Base-by-base conservation (phyloP, 2,113 vertebrate species). In the Andinoacara biseriatus region DNA sequence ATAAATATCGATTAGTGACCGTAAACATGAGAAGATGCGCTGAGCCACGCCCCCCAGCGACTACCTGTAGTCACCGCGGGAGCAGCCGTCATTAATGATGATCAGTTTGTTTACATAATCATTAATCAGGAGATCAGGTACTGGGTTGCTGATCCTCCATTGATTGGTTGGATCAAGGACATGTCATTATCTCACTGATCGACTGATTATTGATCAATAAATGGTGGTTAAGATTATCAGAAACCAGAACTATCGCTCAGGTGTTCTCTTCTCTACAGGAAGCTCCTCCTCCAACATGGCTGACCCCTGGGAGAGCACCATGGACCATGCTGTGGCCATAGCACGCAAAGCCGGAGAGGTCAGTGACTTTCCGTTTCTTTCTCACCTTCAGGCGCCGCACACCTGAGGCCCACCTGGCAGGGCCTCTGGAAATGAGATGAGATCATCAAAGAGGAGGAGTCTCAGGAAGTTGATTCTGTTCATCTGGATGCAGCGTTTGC, bases 271-370 rank as follows among this genome's bases (percentile, higher is more conserved):
- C 5, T 78, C 40, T 67, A 10, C 10, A 29, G 74, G 72, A 40
- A 61, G 24, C 29, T 82, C 8, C 49, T 75, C 33, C 15, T 69
- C 33, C 78, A 90, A 81, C 35, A 96, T 96, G 95, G 38, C 89
- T 3, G 94, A 95, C 81, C 29, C 40, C 29, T 94, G 94, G 93
- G 95, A 95, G 85, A 83, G 56, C 7, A 93, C 88, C 52, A 95
- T 96, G 94, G 95, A 96, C 46, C 94, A 95, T 10, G 95, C 94
- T 1, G 95, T 95, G 1, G 86, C 87, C 3, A 26, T 93, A 9
- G 95, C 95, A 15, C 87, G 91, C 1, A 89, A 89, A 83, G 92
- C 95, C 17, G 95, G 95, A 83, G 77, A 94, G 86, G 95, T 95
- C 43, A 91, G 86, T 10, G 14, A 24, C 5, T 7, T 49, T 22